Evolutionary conservation across 2,888 invertebrate species (phyloP).

Genomic region (Capitulum mitella): DNA sequence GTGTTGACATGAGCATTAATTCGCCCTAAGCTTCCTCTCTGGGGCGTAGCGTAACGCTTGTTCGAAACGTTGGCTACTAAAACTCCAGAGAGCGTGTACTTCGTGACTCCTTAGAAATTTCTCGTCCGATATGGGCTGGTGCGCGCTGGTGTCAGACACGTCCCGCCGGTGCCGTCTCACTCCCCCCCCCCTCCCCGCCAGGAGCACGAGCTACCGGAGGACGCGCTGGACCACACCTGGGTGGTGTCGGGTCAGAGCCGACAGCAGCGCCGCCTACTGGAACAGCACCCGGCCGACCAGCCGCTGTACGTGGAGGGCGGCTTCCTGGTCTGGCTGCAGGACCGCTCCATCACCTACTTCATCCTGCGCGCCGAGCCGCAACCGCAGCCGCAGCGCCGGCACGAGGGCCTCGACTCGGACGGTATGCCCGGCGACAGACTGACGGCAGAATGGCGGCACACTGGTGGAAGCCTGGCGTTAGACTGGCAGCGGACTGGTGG

Average conservation of each 20-base stretch:
- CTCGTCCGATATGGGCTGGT: too few relatives aligned
- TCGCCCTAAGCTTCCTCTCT: too few relatives aligned
- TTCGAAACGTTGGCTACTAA: too few relatives aligned
- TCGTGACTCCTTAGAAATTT: too few relatives aligned
- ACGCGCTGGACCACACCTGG: constrained; percentile 81
- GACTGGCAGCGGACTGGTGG: background rate
- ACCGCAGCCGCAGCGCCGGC: constrained; percentile 41
- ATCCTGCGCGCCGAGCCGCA: constrained; percentile 64
- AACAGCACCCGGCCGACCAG: constrained; percentile 53
- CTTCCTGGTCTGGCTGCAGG: constrained; percentile 67
- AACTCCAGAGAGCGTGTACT: too few relatives aligned
- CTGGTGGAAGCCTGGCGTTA: too few relatives aligned
- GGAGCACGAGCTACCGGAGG: constrained; percentile 47
- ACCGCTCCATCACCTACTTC: constrained; percentile 72
- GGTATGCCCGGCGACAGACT: background rate
- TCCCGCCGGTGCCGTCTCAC: too few relatives aligned
- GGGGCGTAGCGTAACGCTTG: too few relatives aligned
- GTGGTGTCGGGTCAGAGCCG: constrained; percentile 79
- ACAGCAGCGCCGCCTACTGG: constrained; percentile 61
- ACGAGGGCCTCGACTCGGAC: constrained; percentile 6
- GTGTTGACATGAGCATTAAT: too few relatives aligned
- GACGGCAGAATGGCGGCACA: too few relatives aligned
- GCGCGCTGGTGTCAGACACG: too few relatives aligned
- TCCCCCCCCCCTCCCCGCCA: constrained; percentile 45
- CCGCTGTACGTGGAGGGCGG: constrained; percentile 79